Conservation (phyloP, 2,113 vertebrate genomes). For the Vanacampus margaritifer region DNA sequence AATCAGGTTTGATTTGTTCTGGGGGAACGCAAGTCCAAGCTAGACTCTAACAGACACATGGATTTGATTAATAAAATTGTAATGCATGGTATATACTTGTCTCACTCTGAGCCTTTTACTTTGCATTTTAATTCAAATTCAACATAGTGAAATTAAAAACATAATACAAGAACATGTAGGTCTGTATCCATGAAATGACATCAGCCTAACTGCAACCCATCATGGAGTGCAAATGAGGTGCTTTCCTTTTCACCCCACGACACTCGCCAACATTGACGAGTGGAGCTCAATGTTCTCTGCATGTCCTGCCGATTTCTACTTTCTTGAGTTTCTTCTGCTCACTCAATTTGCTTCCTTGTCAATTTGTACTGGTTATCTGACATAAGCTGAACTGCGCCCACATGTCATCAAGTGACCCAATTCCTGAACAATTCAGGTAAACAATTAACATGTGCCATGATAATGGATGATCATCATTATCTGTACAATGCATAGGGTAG, state of each 20-base stretch:
- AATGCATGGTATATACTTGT: constrained; percentile 31
- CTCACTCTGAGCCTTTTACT: constrained; percentile 7
- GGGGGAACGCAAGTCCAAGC: neutral
- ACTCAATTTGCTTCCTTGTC: constrained; percentile 55
- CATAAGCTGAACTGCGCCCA: constrained; percentile 39
- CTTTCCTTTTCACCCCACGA: neutral
- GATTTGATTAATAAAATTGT: constrained; percentile 56
- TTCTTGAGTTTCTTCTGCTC: constrained; percentile 36
- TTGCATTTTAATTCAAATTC: neutral
- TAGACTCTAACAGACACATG: constrained; percentile 40
- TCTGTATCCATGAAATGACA: constrained; percentile 40
- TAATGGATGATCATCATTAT: constrained; percentile 25
- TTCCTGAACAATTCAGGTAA: constrained; percentile 36
- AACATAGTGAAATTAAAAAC: neutral
- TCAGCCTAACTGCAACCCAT: constrained; percentile 25
- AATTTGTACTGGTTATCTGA: constrained; percentile 55
- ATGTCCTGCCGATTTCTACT: constrained; percentile 29
- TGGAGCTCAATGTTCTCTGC: constrained; percentile 42
- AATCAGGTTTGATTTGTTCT: constrained; percentile 65
- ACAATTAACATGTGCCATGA: constrained; percentile 55
- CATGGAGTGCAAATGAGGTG: constrained; percentile 34
- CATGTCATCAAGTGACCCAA: constrained; percentile 19
- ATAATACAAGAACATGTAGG: constrained; percentile 31
- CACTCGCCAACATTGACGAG: constrained; percentile 18
- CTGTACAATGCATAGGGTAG: neutral